Evolutionary conservation across 2,888 invertebrate species (phyloP).

Genomic region (Caenorhabditis sinica): DNA sequence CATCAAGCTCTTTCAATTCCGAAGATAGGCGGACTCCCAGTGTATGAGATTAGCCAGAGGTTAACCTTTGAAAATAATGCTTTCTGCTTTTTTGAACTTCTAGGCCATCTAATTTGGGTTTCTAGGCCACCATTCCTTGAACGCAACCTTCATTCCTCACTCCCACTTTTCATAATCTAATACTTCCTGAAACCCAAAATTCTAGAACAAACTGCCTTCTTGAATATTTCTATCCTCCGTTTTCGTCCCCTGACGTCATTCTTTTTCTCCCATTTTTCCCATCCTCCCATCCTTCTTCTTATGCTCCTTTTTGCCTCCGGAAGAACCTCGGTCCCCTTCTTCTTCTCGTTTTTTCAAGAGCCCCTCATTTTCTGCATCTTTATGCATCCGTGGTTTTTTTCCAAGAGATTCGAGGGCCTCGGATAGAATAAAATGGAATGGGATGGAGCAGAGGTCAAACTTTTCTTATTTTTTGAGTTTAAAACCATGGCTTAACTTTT

Average conservation of each 20-base stretch:
- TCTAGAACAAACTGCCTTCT: no score
- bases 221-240: not conserved
- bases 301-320: not conserved
- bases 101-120: not conserved
- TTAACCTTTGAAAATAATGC: no score
- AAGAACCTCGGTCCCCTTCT: not conserved
- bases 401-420: not conserved
- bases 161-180: no score
- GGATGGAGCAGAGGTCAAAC: not conserved
- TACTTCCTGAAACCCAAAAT: no score
- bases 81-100: not conserved
- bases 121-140: not conserved
- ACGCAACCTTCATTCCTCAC: no score
- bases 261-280: not conserved
- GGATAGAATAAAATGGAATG: not conserved
- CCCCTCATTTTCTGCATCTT: not conserved
- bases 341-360: not conserved
- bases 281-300: not conserved
- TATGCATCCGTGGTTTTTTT: constrained; percentile 7
- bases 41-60: no score
- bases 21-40: no score
- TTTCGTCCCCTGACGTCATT: constrained; percentile 2
- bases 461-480: no score
- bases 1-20: not conserved
- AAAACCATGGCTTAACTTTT: no score